Evolutionary conservation across 2,797 vertebrate species (phyloP), one percentile per base, ranked within the genome.

Genomic region (Calcarius lapponicus): DNA sequence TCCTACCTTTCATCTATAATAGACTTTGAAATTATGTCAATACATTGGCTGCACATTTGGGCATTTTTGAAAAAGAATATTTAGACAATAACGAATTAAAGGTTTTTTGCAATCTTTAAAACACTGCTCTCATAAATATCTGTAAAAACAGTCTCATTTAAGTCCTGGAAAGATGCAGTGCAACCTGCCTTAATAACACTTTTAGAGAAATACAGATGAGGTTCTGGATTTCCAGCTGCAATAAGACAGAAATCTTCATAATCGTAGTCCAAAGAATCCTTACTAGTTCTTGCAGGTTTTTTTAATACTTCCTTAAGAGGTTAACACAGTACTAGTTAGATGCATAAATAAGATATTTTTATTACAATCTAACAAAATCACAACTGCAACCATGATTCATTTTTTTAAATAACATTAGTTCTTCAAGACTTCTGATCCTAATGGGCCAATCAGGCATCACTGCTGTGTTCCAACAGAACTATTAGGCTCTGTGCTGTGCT

Each of bases 351-450:
- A 62, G 64, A 38, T 67, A 82, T 92, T 97, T 97, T 96, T 95
- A 96, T 96, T 94, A 86, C 61, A 94, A 97, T 92, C 90, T 92
- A 97, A 95, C 95, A 96, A 97, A 98, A 97, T 94, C 92, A 95
- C 95, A 94, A 92, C 75, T 80, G 36, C 86, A 96, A 88, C 80
- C 38, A 54, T 96, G 97, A 98, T 97, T 97, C 94, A 95, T 96
- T 96, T 96, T 93, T 94, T 93, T 97, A 94, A 98, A 98, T 98
- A 98, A 97, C 85, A 87, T 94, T 89, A 86, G 88, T 94, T 95
- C 93, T 97, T 96, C 92, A 94, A 94, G 82, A 93, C 92, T 95
- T 91, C 92, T 29, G 7, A 83, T 96, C 97, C 96, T 97, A 97
- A 97, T 81, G 96, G 96, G 89, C 90, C 95, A 97, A 97, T 97